phyloP scores from a whole-genome alignment of 2,797 vertebrate genomes.

The Garrulus glandarius region DNA sequence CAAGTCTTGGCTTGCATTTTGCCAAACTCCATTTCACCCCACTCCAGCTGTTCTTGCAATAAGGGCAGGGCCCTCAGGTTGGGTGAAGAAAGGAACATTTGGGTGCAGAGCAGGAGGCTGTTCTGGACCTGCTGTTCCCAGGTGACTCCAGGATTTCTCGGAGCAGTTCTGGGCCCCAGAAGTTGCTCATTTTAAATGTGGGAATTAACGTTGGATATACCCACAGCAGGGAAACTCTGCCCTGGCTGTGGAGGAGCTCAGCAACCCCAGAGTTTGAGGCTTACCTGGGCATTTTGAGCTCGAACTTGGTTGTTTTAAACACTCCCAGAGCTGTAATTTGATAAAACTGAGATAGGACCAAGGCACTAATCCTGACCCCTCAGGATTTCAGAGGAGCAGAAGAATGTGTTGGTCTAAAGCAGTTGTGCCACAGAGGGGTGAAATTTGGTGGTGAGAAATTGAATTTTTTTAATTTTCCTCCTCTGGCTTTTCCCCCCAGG shows the following conservation, averaged over 20 bases:
- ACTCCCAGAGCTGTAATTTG: neutral
- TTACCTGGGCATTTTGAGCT: neutral
- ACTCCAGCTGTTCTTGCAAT: neutral
- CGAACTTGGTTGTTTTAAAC: neutral
- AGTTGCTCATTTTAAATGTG: neutral
- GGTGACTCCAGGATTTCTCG: neutral
- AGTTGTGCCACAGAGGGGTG: neutral
- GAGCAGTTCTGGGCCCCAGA: neutral
- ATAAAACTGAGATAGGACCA: neutral
- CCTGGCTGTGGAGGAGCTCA: neutral
- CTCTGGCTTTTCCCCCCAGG: neutral
- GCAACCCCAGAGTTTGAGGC: neutral
- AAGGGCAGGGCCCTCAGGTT: neutral
- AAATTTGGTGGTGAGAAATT: neutral
- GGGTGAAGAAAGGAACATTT: neutral
- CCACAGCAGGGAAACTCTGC: neutral
- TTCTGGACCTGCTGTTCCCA: neutral
- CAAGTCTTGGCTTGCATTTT: neutral
- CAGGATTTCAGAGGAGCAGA: neutral
- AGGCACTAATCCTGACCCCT: neutral
- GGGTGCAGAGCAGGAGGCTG: neutral
- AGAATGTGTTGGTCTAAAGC: neutral
- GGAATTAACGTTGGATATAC: neutral
- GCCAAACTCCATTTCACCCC: neutral
- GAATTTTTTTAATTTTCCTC: neutral